Base-by-base conservation (phyloP, 2,888 invertebrate species). In the Tetragonula carbonaria region DNA sequence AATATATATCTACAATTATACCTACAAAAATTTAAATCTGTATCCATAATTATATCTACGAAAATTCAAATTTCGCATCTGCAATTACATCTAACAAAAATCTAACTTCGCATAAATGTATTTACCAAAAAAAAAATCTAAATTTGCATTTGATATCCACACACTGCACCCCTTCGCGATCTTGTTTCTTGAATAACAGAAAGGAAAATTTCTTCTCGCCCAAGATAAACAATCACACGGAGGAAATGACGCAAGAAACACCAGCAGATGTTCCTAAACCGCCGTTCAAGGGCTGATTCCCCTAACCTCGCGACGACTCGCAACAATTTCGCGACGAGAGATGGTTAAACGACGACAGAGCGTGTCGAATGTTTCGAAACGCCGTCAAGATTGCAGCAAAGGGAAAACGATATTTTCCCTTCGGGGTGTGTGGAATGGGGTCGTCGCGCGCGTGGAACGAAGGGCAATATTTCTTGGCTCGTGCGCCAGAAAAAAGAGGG, bases 391-490 rank as follows among this genome's bases (percentile, higher is more conserved):
- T 78, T 74, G 55, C 62, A 72, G 38, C 67, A 68, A 73, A 67
- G 73, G 81, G 79, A 77, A 45, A 70, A 74, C 59, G 80, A 80
- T 74, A 78, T 85, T 80, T 86, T 57, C 74, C 67, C 59, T 45
- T 53, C 16, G 67, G 21, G 8, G 8, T 45, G 8, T 45, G 51
- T 59, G 59, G 59, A 74, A 62, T 55, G 38, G 73, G 71, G 71
- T 53, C 18, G 16, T 28, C 28, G 28, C 45, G 57, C 53, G 5
- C 38, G 38, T 38, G 38, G 53, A 68, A 55, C 62, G 23, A 50
- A 66, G 74, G 74, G 79, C 63, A 72, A 85, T 84, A 80, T 85
- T 85, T 84, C 66, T 74, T 51, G 57, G 59, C 45, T 74, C 65
- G 72, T 72, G 38, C 51, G 55, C n/a, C 62, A 18, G 72, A 62